These are phyloP conservation scores for Caracal caracal DNA, from an alignment of 2,113 vertebrate genomes.

Conservation along the genomic window DNA sequence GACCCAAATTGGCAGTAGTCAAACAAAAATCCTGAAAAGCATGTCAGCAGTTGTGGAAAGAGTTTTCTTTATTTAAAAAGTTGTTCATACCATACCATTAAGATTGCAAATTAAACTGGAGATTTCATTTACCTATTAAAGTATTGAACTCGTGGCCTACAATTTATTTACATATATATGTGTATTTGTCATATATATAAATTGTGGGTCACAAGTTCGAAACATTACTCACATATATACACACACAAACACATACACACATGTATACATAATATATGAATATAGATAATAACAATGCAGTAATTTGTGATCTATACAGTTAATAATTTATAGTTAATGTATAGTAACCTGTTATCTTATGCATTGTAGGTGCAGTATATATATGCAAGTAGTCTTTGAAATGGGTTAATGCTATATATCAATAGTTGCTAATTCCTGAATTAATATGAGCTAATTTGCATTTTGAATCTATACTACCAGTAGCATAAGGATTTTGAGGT, in stretches of 20 bases:
- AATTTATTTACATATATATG: not conserved
- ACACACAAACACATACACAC: not conserved
- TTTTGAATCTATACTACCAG: not conserved
- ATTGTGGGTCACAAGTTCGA: not conserved
- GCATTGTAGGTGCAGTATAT: not conserved
- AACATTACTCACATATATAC: not conserved
- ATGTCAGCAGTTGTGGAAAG: constrained; percentile 68
- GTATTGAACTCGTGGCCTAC: not conserved
- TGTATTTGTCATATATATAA: not conserved
- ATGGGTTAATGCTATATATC: not conserved
- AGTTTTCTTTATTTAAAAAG: constrained; percentile 52
- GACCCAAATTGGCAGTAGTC: constrained; percentile 69
- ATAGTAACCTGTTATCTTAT: not conserved
- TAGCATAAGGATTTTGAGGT: not conserved
- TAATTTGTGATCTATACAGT: not conserved
- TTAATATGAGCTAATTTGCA: not conserved
- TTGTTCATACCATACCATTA: not conserved
- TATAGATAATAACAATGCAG: not conserved
- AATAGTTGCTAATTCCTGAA: constrained; percentile 4
- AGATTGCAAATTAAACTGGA: not conserved
- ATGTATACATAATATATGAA: no score
- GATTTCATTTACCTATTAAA: not conserved
- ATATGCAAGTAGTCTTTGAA: not conserved
- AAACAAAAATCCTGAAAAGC: constrained; percentile 74
- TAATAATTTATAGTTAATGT: not conserved